phyloP scores from a whole-genome alignment of 2,797 vertebrate genomes.

The Jordanella pulchra region DNA sequence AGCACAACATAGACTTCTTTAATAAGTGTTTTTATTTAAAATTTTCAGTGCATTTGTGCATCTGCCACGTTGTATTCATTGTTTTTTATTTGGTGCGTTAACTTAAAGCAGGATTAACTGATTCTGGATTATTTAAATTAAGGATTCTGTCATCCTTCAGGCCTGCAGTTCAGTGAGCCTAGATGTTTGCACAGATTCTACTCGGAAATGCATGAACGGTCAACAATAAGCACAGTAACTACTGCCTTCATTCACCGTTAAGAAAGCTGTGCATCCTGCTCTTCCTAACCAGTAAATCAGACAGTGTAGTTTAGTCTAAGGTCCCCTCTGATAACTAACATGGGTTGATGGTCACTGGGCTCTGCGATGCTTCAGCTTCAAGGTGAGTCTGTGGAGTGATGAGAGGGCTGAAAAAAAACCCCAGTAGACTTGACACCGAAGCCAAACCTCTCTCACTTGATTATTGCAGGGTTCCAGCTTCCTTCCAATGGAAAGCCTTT shows the following conservation, averaged over 20 bases:
- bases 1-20: no score
- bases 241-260: background rate
- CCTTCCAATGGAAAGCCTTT: constrained; percentile 84
- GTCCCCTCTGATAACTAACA: constrained; percentile 52
- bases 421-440: constrained; percentile 78
- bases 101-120: background rate
- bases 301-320: constrained; percentile 17
- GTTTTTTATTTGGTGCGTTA: no score
- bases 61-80: no score
- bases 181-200: no score
- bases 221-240: background rate
- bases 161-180: no score
- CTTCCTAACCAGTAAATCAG: background rate
- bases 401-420: constrained; percentile 74
- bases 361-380: background rate
- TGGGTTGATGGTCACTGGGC: constrained; percentile 16
- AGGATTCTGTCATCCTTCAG: no score
- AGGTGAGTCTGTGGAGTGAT: constrained; percentile 79
- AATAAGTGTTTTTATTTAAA: no score
- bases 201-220: background rate
- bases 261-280: background rate
- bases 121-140: background rate
- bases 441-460: constrained; percentile 84
- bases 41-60: no score
- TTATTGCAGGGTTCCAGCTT: constrained; percentile 85